Evolutionary conservation across 2,888 invertebrate genomes (phyloP).

Genomic region (Rhyacophila evoluta): DNA sequence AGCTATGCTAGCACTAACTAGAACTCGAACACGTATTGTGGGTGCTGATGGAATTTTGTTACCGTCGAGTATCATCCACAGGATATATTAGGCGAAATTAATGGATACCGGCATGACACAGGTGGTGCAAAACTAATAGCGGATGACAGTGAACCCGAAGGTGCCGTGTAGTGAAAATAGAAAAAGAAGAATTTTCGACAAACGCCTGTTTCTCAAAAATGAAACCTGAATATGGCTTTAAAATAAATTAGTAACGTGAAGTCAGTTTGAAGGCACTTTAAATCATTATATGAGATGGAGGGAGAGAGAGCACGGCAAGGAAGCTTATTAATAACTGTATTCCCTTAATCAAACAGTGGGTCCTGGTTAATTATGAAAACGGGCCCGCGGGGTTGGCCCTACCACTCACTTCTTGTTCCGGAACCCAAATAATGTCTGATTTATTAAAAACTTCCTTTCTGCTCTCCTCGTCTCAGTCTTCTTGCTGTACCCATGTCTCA

Average conservation of each 20-base stretch:
- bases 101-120: too few relatives aligned
- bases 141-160: too few relatives aligned
- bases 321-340: conserved; percentile 1
- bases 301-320: not conserved
- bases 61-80: too few relatives aligned
- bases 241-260: not conserved
- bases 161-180: too few relatives aligned
- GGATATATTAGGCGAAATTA: too few relatives aligned
- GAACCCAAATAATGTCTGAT: not conserved
- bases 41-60: too few relatives aligned
- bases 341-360: conserved; percentile 1
- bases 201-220: not conserved
- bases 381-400: not conserved
- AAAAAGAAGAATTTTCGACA: not conserved
- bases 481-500: not conserved
- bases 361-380: conserved; percentile 1
- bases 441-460: not conserved
- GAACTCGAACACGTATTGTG: too few relatives aligned
- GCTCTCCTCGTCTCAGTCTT: not conserved
- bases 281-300: not conserved
- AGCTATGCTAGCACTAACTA: too few relatives aligned
- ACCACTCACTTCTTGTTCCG: not conserved
- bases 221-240: not conserved
- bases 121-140: too few relatives aligned
- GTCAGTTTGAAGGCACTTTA: not conserved